Base-by-base conservation (phyloP, 2,888 invertebrate species). In the Ectemnius lituratus region DNA sequence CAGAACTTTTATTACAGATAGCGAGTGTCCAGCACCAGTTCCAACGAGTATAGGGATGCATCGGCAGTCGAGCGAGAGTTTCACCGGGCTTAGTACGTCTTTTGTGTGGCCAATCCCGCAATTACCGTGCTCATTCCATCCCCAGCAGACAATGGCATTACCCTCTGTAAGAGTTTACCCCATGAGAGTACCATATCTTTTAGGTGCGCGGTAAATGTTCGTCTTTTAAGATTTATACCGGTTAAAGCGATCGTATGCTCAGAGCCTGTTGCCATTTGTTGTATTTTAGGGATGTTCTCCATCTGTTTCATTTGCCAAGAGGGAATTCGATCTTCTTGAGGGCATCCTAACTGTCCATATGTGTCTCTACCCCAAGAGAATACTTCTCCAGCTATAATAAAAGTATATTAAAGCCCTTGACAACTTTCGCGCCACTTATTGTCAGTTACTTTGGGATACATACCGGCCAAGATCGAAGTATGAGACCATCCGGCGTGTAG, bases 61-160 rank as follows among this genome's bases (percentile, higher is more conserved):
- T 20, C 76, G 66, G 45, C 73, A 62, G 4, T 84, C 70, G 63
- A 86, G 28, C 4, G 69, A 8, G 37, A 93, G 90, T 81, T 88
- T 86, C 52, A 88, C 90, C 13, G 93, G 93, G 73, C 86, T 83
- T 61, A 88, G 80, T 49, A 93, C 90, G 83, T 93, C 91, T 64
- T 90, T 87, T 37, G 89, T 91, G 75, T 90, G 90, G 67, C 94
- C 94, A 81, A 94, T 94, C 67, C 97, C 97, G 85, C 97, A 97
- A 88, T 95, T 97, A 52, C 95, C 96, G 91, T 97, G 97, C 87
- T 97, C 97, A 91, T 97, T 97, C 97, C 97, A 97, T 0, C 97
- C 97, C 97, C 97, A 97, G 20, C 95, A 93, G 87, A 94, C 94
- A 5, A 97, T 88, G 62, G 93, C 92, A 46, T 94, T 94, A 70